Percentiles rank a stretch among this genome's conserved stretches.
Evolutionary conservation across 2,797 vertebrate species (phyloP).

Genomic region (Poeciliopsis paucimaculata): DNA sequence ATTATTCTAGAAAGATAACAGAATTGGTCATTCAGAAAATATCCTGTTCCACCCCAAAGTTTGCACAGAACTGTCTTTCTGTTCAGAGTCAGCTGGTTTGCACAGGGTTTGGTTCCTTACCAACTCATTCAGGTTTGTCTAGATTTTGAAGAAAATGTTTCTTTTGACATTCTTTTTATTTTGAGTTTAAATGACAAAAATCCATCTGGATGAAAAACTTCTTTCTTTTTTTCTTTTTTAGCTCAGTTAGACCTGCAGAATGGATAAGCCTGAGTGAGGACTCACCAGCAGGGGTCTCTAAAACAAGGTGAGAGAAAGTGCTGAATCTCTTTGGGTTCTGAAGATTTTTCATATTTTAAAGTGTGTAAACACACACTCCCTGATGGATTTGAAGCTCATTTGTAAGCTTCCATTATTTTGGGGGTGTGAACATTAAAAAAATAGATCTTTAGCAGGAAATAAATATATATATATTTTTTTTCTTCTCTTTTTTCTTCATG

Average conservation of each 20-base stretch:
- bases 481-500: not conserved
- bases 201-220: not conserved
- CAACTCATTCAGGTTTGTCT: not conserved
- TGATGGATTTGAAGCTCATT: not conserved
- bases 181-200: not conserved
- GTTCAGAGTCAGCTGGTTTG: not conserved
- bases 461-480: not conserved
- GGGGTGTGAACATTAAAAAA: not conserved
- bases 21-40: not conserved
- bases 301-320: not conserved
- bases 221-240: not conserved
- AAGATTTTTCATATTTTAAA: not conserved
- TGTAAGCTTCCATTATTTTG: not conserved
- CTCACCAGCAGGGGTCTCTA: not conserved
- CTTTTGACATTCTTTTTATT: not conserved
- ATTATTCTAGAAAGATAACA: not conserved
- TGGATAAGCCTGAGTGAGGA: not conserved
- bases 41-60: not conserved
- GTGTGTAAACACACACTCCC: slow-evolving; percentile 1
- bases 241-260: not conserved
- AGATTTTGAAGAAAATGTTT: not conserved
- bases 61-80: not conserved
- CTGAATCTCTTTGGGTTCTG: slow-evolving; percentile 1
- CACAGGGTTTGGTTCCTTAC: not conserved
- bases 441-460: slow-evolving; percentile 8